Evolutionary conservation across 1,140 invertebrate species (phyloP).

Genomic region (Odontomachus brunneus): DNA sequence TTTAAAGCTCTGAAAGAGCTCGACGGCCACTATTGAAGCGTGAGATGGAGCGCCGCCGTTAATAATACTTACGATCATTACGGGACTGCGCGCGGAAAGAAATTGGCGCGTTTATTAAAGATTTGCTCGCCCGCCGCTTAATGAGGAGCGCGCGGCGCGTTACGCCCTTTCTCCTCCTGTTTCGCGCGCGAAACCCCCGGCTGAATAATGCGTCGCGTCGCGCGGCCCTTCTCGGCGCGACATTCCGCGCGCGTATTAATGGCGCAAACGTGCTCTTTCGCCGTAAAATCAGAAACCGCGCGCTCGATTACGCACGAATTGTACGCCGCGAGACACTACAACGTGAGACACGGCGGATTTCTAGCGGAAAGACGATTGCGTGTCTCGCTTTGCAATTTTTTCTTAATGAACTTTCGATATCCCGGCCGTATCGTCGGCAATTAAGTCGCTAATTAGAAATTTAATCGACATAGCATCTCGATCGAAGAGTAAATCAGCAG

Average conservation of each 20-base stretch:
- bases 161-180: neutral
- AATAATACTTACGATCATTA: slow-evolving; percentile 59
- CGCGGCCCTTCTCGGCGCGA: neutral
- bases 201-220: slow-evolving; percentile 5
- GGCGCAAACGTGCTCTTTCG: neutral
- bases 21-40: slow-evolving; percentile 8
- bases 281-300: neutral
- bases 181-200: slow-evolving; percentile 1
- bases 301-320: neutral
- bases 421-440: neutral
- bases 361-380: neutral
- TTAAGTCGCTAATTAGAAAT: neutral
- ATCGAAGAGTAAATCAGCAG: neutral
- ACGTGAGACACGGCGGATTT: neutral
- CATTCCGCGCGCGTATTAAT: slow-evolving; percentile 19
- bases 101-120: slow-evolving; percentile 53
- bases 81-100: slow-evolving; percentile 37
- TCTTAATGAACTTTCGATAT: slow-evolving; percentile 1
- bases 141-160: slow-evolving; percentile 11
- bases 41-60: slow-evolving; percentile 29
- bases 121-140: slow-evolving; percentile 39
- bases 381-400: too few species aligned
- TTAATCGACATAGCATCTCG: neutral
- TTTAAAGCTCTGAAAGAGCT: slow-evolving; percentile 39
- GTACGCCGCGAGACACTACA: neutral